A percentile compares a stretch with the other conserved stretches of the same genome.
Conservation (phyloP, 1,140 invertebrate species). For the Pseudobourletiella spinata region DNA sequence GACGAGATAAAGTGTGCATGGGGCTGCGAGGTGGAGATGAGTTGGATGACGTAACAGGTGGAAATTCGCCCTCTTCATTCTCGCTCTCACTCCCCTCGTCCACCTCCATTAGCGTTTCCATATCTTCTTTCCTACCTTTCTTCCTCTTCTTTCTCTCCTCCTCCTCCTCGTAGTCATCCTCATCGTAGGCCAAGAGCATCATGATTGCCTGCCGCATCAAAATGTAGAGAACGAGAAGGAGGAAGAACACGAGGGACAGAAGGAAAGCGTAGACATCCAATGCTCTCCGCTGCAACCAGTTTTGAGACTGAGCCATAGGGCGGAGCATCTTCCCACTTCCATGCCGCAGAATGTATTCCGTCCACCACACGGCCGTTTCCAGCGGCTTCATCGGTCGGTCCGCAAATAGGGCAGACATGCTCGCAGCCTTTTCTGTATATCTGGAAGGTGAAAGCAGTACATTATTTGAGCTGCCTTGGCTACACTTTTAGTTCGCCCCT, state of each 20-base stretch:
- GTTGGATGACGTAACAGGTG: no score
- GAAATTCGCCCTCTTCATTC: no score
- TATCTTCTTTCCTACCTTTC: no score
- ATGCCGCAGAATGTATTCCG: constrained; percentile 24
- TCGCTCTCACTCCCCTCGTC: no score
- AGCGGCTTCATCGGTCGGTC: constrained; percentile 8
- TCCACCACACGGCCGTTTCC: constrained; percentile 13
- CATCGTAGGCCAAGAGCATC: neutral
- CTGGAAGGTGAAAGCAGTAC: no score
- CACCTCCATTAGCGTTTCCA: no score
- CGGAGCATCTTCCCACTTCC: constrained; percentile 21
- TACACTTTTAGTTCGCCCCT: no score
- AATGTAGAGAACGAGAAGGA: neutral
- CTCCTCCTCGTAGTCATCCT: constrained; percentile 4
- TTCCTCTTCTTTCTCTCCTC: neutral
- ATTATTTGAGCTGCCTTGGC: no score
- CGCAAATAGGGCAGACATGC: constrained; percentile 7
- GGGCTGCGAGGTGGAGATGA: no score
- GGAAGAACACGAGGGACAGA: neutral
- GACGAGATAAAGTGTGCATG: no score
- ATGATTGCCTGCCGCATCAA: neutral
- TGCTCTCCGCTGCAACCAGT: neutral
- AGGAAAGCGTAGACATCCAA: constrained; percentile 1
- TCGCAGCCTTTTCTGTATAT: neutral
- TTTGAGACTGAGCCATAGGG: neutral